Percentiles rank a stretch among this genome's conserved stretches.
Evolutionary conservation across 2,113 vertebrate genomes (phyloP).

Genomic region (Cacatua alba): DNA sequence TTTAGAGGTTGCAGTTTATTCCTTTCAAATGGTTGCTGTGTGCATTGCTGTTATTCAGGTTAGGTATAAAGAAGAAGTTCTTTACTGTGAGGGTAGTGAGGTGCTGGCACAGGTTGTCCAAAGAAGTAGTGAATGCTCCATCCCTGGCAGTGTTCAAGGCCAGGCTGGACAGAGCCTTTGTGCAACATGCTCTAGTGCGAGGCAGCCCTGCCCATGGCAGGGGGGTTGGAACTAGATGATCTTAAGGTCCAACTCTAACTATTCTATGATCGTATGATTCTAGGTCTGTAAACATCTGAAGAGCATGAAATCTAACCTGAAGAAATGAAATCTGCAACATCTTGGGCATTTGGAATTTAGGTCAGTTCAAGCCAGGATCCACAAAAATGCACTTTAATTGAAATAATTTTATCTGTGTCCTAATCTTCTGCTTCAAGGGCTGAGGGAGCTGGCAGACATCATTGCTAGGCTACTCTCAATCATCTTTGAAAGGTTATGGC

Average conservation of each 20-base stretch:
- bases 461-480: background rate
- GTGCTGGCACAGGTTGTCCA: background rate
- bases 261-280: background rate
- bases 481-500: background rate
- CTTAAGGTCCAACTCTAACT: background rate
- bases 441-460: background rate
- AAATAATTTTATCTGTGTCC: background rate
- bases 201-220: background rate
- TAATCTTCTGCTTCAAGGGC: background rate
- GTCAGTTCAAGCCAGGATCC: background rate
- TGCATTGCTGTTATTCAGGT: background rate
- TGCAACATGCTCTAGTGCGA: background rate
- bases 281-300: background rate
- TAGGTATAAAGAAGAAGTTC: background rate
- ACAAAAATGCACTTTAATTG: background rate
- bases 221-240: background rate
- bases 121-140: background rate
- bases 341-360: background rate
- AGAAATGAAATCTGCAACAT: background rate
- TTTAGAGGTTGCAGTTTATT: background rate
- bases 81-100: background rate
- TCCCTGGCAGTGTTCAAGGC: background rate
- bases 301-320: background rate
- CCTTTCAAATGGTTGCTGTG: background rate
- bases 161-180: background rate